These are phyloP conservation scores for Ptychodera flava DNA, from an alignment of 35 echinoderm and acorn worm species.

Conservation along the genomic window DNA sequence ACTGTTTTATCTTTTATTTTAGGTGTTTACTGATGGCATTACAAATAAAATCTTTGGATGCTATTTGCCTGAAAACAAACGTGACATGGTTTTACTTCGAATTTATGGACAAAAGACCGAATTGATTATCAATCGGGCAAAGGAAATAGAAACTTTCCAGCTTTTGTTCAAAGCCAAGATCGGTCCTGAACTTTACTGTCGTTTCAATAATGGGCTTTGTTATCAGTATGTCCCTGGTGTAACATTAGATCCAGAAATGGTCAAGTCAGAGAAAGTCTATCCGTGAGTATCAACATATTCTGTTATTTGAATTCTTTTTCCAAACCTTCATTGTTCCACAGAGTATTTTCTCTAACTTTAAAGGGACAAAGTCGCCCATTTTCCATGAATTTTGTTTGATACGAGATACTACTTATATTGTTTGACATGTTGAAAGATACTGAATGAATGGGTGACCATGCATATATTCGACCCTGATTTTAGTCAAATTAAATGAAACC, in stretches of 20 bases:
- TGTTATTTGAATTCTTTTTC: too few relatives aligned
- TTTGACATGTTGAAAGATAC: too few relatives aligned
- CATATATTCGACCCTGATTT: too few relatives aligned
- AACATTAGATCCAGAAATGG: constrained; percentile 41
- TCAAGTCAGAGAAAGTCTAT: constrained; percentile 52
- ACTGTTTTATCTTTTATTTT: neutral
- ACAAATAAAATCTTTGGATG: constrained; percentile 84
- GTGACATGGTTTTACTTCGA: constrained; percentile 58
- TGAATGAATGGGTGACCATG: too few relatives aligned
- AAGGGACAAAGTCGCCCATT: too few relatives aligned
- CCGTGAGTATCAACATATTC: constrained; percentile 42
- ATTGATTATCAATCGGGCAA: constrained; percentile 57
- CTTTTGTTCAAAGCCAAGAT: constrained; percentile 58
- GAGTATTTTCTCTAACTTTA: too few relatives aligned
- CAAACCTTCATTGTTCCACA: too few relatives aligned
- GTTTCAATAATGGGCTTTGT: constrained; percentile 77
- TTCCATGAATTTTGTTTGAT: too few relatives aligned
- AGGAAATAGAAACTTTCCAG: constrained; percentile 70
- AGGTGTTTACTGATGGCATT: constrained; percentile 87
- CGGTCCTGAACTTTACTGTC: constrained; percentile 75
- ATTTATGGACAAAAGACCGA: constrained; percentile 92
- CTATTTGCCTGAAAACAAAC: constrained; percentile 56
- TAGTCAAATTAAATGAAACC: too few relatives aligned
- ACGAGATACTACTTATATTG: too few relatives aligned
- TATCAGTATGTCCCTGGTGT: constrained; percentile 87